Base-by-base conservation (phyloP, 2,797 vertebrate species). In the Syngnathus acus region DNA sequence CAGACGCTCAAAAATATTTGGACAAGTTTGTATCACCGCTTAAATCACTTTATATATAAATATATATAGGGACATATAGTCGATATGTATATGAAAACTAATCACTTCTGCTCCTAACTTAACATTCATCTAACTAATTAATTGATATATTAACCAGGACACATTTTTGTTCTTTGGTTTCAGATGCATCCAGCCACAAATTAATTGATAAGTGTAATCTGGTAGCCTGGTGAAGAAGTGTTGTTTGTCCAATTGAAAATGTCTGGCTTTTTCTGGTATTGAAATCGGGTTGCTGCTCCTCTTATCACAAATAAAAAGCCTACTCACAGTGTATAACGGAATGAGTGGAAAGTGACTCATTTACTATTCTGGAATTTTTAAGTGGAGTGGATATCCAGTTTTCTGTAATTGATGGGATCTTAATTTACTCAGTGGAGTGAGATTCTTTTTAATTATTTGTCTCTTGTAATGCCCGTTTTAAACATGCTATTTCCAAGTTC, bases 391-490 rank as follows among this genome's bases (percentile, higher is more conserved):
- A 11, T 51, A 14, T 51, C 14, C 2, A n/a, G 48, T n/a, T 1
- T 51, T 54, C 21, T 23, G 21, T 54, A 10, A 10, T 26, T 54
- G 32, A 32, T 4, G 32, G 32, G 32, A 4, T 32, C 32, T 98
- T 98, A 98, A 99, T 99, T 99, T 98, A 98, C 96, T 95, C 93
- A 91, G 94, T 94, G 94, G 93, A 96, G 94, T 95, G 94, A 94
- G 95, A 95, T 98, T 98, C 95, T 93, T 96, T 97, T 97, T 32
- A 32, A 32, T 32, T 32, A 32, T 32, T 32, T 32, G 32, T 32
- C 32, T 32, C 4, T 32, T 32, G 32, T 32, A 32, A 32, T 32
- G 3, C 32, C 32, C 32, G 32, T 43, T 51, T 51, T 21, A 19
- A 19, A 19, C 17, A n/a, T n/a, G 2, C 9, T 4, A 3, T 51